Base-by-base conservation (phyloP, 1,140 invertebrate genomes). In the Heliconius congener region DNA sequence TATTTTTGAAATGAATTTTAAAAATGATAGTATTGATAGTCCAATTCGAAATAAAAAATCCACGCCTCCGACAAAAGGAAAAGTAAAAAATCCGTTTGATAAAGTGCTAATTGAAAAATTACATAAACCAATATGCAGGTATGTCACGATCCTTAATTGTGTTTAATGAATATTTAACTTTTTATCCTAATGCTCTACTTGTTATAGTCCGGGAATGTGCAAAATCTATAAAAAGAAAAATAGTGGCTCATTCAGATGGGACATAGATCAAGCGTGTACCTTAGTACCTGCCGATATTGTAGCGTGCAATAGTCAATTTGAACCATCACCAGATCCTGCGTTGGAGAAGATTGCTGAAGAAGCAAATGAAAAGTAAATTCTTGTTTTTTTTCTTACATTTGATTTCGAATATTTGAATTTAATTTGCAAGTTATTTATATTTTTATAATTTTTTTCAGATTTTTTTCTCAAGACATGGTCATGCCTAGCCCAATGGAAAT, bases 121-220 rank as follows among this genome's bases (percentile, higher is more conserved):
- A 77, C 91, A 94, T 82, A 91, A 91, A 80, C 94, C 93, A 50
- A 90, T 95, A 87, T 95, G 94, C 90, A 95, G 94, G 94, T 95
- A 81, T 86, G 82, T 81, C 76, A 3, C 73, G 66, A 71, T 39
- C 30, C 73, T 30, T 74, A 19, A 73, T 37, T 74, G 74, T 57
- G 23, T 57, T 5, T 76, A 9, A 73, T 75, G 19, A 55, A 50
- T 39, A 70, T 37, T 55, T 81, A 57, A 81, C 70, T 81, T 78
- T 77, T 60, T 34, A 30, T 73, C 72, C 55, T 30, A 5, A n/a
- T 30, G 9, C 13, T 13, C 27, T 66, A 1, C 27, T 71, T 66
- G 18, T 87, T 89, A 27, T 83, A 95, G 94, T 82, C 94, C 94
- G 71, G 92, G 93, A 30, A 95, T 95, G 94, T 95, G 94, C 82